Evolutionary conservation across 2,797 vertebrate genomes (phyloP).

Genomic region (Siniperca undulata): DNA sequence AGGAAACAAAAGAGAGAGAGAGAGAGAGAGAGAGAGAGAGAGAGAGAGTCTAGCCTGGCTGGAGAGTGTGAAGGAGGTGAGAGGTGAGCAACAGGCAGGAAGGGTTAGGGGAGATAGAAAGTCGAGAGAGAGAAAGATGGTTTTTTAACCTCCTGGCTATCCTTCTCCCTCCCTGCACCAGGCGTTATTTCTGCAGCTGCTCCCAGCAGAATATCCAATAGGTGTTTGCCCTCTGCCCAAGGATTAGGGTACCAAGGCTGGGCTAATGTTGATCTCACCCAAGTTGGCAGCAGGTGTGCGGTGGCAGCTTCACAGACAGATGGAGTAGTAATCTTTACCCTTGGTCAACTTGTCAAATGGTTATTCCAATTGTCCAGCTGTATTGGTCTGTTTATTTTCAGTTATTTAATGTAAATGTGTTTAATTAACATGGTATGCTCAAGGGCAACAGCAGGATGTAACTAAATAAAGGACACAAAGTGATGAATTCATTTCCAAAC

Average conservation of each 20-base stretch:
- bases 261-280: constrained; percentile 65
- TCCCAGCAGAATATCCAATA: constrained; percentile 71
- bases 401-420: neutral
- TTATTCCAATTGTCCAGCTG: constrained; percentile 12
- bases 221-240: constrained; percentile 70
- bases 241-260: constrained; percentile 59
- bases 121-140: constrained; percentile 33
- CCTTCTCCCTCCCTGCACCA: constrained; percentile 44
- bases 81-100: constrained; percentile 48
- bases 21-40: constrained; percentile 20
- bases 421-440: neutral
- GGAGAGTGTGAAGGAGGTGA: constrained; percentile 46
- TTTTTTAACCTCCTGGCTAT: constrained; percentile 60
- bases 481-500: neutral
- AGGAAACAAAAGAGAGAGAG: neutral
- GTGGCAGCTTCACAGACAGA: constrained; percentile 43
- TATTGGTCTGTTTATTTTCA: neutral
- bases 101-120: constrained; percentile 24
- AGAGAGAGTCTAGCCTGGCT: constrained; percentile 14
- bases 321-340: constrained; percentile 44
- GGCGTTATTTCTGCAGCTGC: constrained; percentile 73
- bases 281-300: constrained; percentile 52
- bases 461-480: neutral
- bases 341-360: constrained; percentile 17
- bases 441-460: neutral